Percentiles rank a stretch among this genome's conserved stretches.
These are phyloP conservation scores for Montipora capricornis DNA, from an alignment of 64 coral and sea anemone species.

Conservation along the genomic window DNA sequence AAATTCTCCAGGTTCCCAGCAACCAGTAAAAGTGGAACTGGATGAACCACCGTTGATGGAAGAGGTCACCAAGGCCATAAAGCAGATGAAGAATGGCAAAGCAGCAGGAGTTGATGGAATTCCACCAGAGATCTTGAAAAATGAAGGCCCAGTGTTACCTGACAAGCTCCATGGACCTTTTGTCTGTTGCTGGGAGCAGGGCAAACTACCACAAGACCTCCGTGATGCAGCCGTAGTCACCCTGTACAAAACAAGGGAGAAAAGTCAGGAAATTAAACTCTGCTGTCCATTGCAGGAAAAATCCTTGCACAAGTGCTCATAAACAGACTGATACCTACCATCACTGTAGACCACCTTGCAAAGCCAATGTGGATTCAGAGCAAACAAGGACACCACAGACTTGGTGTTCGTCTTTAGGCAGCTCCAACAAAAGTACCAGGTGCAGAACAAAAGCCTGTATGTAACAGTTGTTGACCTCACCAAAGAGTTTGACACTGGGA, in stretches of 20 bases:
- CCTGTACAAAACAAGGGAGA: background rate
- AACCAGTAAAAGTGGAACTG: too few species aligned
- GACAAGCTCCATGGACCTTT: too few species aligned
- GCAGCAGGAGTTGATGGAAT: too few species aligned
- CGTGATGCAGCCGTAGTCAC: background rate
- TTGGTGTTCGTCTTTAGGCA: background rate
- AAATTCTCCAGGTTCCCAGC: too few species aligned
- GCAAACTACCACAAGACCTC: background rate
- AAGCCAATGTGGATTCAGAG: background rate
- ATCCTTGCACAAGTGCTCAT: background rate
- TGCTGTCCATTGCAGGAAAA: constrained; percentile 13
- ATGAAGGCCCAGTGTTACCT: too few species aligned
- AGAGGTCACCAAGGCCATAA: too few species aligned
- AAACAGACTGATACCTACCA: background rate
- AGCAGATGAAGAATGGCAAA: too few species aligned
- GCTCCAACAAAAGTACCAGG: background rate
- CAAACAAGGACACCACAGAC: background rate
- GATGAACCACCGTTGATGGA: too few species aligned
- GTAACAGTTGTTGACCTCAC: background rate
- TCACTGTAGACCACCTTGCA: background rate
- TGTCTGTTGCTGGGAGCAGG: background rate
- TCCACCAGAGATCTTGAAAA: too few species aligned
- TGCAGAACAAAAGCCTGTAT: background rate
- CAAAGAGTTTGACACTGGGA: background rate
- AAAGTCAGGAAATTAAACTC: background rate